Base-by-base conservation (phyloP, 2,797 vertebrate genomes). In the Melanotaenia nigrans region DNA sequence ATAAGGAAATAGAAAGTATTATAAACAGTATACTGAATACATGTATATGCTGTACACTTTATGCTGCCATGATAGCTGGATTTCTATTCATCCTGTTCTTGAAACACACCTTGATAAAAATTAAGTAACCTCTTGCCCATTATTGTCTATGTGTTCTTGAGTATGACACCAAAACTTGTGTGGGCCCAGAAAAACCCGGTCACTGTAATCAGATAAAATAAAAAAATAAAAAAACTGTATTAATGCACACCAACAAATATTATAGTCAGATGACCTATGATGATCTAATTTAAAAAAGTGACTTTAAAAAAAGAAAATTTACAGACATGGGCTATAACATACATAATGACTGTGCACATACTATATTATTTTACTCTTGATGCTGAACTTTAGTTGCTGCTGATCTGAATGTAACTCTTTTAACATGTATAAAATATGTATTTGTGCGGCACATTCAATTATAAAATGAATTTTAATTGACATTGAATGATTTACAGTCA, bases 81-180 rank as follows among this genome's bases (percentile, higher is more conserved):
- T 47, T 32, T 61, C 24, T 36, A 11, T 12, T 64, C 25, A 14
- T 42, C 64, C 59, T 69, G 28, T 64, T 36, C 38, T 7, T 35
- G 33, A 53, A 12, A 45, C 16, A 58, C 22, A 28, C 28, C 51
- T 55, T 53, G 11, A 59, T 5, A 4, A 65, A 47, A 7, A 20
- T 62, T 38, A 32, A 54, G 20, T 8, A 47, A 13, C 1, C 0
- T 51, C 51, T 65, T 53, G 12, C 36, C 20, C 3, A 42, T 24
- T 51, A 55, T 20, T 55, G 7, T 75, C 12, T 4, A 38, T 12
- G 1, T 12, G 16, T 6, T 24, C 7, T 71, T 28, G 5, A n/a
- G 24, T 18, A 11, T 42, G 24, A 71, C n/a, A 63, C 35, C 32
- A 53, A 57, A 64, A 38, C 22, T 5, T 42, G 40, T 14, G 40